Base-by-base conservation (phyloP, 1,140 invertebrate species). In the Drosophila burlai region DNA sequence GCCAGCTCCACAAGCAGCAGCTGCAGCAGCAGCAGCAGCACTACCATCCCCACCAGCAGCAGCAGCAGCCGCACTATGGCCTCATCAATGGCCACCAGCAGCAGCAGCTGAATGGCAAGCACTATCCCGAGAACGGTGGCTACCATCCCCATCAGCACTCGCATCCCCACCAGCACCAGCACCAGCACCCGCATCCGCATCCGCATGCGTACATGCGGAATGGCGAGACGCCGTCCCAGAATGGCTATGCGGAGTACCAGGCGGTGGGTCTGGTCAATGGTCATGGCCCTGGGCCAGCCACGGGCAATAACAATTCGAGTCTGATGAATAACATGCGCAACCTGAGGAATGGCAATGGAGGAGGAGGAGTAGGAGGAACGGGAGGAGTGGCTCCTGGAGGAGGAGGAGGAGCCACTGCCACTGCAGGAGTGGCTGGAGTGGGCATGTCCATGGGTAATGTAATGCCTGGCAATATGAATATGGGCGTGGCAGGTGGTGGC, bases 1-100 rank as follows among this genome's bases (percentile, higher is more conserved):
- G 72, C 4, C 85, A 83, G 50, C 57, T 31, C 7, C 84, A 63
- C 31, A 81, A 77, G 46, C 76, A 62, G 21, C 83, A 81, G 26
- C 80, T 81, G 26, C 26, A 24, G 24, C 24, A 24, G 31, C 83
- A 87, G 38, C 79, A 91, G 61, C 74, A 73, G 49, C 86, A 82
- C 42, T 74, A 87, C 38, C 81, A 90, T 66, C 58, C 80, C 1
- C 78, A 85, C n/a, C 81, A 85, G 58, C 76, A 78, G 40, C 76
- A 77, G 45, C 77, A 72, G 4, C 81, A 80, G 66, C 50, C 55
- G 18, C 85, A 81, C 72, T 81, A 91, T 40, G 83, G 81, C 26
- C 47, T 90, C 47, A 87, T 87, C 76, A 91, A 91, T 73, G 87
- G 85, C 16, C 83, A 85, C 26, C 82, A 84, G 57, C 81, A 85